Evolutionary conservation across 2,113 vertebrate species (phyloP), one percentile per base, ranked within the genome.

Genomic region (Chascanopsetta lugubris): DNA sequence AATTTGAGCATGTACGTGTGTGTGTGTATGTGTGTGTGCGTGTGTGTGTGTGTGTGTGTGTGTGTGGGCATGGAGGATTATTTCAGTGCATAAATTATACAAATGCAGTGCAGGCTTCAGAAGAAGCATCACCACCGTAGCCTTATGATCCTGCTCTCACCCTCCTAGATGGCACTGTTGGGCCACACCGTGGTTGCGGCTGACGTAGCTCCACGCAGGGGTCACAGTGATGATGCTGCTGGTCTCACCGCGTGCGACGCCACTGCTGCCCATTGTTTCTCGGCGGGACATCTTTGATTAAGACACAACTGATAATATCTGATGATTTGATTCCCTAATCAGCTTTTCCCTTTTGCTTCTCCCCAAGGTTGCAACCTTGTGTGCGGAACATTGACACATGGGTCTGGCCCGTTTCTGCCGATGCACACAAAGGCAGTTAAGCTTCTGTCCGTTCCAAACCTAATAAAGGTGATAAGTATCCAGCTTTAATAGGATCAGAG

Each of bases 111-210:
- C 1, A 63, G 17, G 38, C n/a, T 36, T 17, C 2, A 26, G 1
- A 13, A n/a, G 26, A 8, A 10, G 66, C 7, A 15, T 47, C 5
- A 47, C 25, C 26, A 38, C 42, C n/a, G n/a, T n/a, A n/a, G n/a
- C n/a, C n/a, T n/a, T n/a, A n/a, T n/a, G n/a, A n/a, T 77, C 24
- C 69, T 68, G 2, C 13, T 10, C 45, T 8, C 59, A 29, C 7
- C 40, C 79, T 73, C 34, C 78, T 80, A 88, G 88, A 71, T 85
- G 89, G 84, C 87, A 69, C 58, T 89, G 79, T 88, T 80, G 85
- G 36, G 61, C 83, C 74, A 61, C 56, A 29, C 25, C 80, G 34
- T 66, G 51, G 0, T n/a, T 36, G 57, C 43, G 26, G 8, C 40
- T 63, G 21, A 25, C 13, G 32, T 8, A 40, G 17, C 53, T 13